Evolutionary conservation across 2,888 invertebrate species (phyloP).

Genomic region (Romanomermis culicivorax): DNA sequence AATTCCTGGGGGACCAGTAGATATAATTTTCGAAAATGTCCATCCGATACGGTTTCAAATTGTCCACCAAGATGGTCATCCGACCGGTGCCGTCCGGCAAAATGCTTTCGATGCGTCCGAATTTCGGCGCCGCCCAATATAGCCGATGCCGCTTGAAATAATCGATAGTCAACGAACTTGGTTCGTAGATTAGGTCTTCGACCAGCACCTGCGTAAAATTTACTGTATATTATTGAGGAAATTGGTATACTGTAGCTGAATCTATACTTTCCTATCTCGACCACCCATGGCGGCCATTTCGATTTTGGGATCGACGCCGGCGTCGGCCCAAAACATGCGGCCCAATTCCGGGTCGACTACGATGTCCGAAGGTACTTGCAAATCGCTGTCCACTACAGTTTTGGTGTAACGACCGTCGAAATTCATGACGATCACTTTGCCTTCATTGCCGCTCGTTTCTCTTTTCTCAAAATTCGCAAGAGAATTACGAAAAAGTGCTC

Average conservation of each 20-base stretch:
- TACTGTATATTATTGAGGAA: not conserved
- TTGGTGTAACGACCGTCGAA: slow-evolving; percentile 69
- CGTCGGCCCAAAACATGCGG: slow-evolving; percentile 73
- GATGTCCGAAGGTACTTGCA: slow-evolving; percentile 68
- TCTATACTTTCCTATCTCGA: slow-evolving; percentile 52
- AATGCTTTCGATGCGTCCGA: slow-evolving; percentile 68
- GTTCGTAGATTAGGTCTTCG: slow-evolving; percentile 57
- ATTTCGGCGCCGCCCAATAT: slow-evolving; percentile 86
- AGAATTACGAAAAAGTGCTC: not conserved
- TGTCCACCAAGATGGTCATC: slow-evolving; percentile 46
- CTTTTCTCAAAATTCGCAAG: not conserved
- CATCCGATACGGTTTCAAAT: slow-evolving; percentile 29
- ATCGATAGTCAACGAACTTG: slow-evolving; percentile 71
- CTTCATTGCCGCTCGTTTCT: slow-evolving; percentile 16
- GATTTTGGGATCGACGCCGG: slow-evolving; percentile 70
- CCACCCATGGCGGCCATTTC: slow-evolving; percentile 95
- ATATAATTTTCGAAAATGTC: slow-evolving; percentile 81
- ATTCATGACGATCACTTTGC: slow-evolving; percentile 56
- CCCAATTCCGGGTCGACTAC: slow-evolving; percentile 50
- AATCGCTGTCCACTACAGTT: slow-evolving; percentile 44
- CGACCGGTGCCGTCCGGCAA: slow-evolving; percentile 56
- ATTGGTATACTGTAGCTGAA: no score
- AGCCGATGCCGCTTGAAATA: slow-evolving; percentile 65
- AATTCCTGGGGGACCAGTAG: slow-evolving; percentile 75
- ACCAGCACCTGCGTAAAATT: slow-evolving; percentile 39